Evolutionary conservation across 2,888 invertebrate species (phyloP), one percentile per base, ranked within the genome.

Genomic region (Pristionchus japonicus): DNA sequence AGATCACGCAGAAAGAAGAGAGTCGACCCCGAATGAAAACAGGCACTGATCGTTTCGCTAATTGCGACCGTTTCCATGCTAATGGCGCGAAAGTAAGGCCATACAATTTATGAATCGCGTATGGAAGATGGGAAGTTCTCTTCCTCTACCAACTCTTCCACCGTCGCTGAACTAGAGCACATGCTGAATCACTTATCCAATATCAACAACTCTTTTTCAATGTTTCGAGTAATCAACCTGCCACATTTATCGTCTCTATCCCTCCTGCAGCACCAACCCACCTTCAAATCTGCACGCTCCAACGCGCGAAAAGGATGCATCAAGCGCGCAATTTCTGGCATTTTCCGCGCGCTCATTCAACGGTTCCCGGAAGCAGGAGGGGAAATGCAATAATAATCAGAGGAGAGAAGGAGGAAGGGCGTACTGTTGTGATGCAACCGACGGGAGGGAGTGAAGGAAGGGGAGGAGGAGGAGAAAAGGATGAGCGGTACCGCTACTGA

Each of bases 401-500:
- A 70, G 13, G 74, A 40, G 40, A 74, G 20, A 74, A 64, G 49
- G 11, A 49, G 17, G 9, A 67, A 40, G 17, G 11, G 70, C 70
- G 70, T 40, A 77, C 77, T 47, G 77, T 43, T 77, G 43, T 77
- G 70, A 70, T 70, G 70, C 70, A 70, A 70, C 3, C 34, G 34
- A 67, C 11, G 43, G 40, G 37, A 37, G 23, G 52, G 52, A 52
- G 57, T n/a, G n/a, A 23, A n/a, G 57, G 52, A 52, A 20, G 7
- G 17, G 52, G 20, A 57, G 57, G 57, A n/a, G 57, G n/a, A n/a
- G 70, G 31, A 64, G 64, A 64, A 31, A 27, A 11, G n/a, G 77
- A 77, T 43, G 77, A 77, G 43, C n/a, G 77, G 37, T 77, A 43
- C n/a, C 77, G 77, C 77, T 47, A 77, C 77, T 77, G 77, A 77